phyloP scores from a whole-genome alignment of 2,888 invertebrate genomes.

The Lapara coniferarum region DNA sequence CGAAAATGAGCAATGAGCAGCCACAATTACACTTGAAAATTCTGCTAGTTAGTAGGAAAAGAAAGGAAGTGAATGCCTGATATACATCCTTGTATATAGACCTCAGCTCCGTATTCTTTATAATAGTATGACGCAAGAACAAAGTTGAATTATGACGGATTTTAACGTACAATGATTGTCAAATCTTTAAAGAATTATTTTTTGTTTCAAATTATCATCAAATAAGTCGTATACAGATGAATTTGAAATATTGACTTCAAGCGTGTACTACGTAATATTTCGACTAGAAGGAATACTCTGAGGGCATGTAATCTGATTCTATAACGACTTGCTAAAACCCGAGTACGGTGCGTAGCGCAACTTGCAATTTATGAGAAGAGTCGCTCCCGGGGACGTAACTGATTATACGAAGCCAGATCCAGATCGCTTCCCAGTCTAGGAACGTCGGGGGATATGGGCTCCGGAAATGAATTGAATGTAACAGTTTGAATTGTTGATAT shows the following conservation, averaged over 20 bases:
- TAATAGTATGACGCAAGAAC: no score
- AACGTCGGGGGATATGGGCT: neutral
- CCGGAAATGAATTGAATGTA: neutral
- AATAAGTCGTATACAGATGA: neutral
- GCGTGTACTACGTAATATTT: neutral
- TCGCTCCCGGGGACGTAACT: constrained; percentile 50
- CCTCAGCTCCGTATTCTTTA: no score
- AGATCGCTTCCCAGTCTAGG: neutral
- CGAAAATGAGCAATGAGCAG: no score
- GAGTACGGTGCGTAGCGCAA: constrained; percentile 55
- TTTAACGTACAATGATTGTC: no score
- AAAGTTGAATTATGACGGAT: no score
- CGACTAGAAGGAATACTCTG: neutral
- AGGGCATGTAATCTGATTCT: constrained; percentile 62
- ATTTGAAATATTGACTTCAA: neutral
- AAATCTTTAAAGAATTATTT: no score
- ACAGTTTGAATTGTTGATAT: neutral
- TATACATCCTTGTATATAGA: no score
- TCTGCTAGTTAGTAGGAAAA: no score
- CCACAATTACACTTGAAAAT: no score
- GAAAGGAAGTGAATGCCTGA: no score
- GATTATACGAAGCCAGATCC: constrained; percentile 53
- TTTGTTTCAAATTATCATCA: neutral
- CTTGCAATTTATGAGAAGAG: constrained; percentile 64
- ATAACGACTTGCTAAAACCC: constrained; percentile 65